A percentile compares a stretch with the other conserved stretches of the same genome.
Conservation (phyloP, 2,797 vertebrate genomes). For the Ambastaia sidthimunki region DNA sequence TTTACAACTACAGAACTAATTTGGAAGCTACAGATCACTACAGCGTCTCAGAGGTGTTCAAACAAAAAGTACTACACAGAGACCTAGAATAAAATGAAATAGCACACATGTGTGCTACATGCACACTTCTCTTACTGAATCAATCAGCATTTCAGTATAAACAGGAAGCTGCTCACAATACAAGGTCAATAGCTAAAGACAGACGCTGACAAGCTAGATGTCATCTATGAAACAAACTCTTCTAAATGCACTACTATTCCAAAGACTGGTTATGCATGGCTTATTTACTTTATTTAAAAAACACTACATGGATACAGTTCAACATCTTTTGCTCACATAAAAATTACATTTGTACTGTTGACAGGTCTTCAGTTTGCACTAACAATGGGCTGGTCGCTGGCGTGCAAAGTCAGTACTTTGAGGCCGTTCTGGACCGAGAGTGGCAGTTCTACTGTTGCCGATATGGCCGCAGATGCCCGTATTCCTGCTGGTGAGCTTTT, state of each 20-base stretch:
- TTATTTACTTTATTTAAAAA: neutral
- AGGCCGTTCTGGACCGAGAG: slow-evolving; percentile 91
- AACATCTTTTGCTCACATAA: neutral
- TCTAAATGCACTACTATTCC: neutral
- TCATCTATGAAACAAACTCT: neutral
- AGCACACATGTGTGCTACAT: neutral
- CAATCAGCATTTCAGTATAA: slow-evolving; percentile 8
- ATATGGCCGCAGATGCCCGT: slow-evolving; percentile 89
- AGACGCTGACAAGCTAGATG: neutral
- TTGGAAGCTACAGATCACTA: neutral
- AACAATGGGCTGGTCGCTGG: slow-evolving; percentile 95
- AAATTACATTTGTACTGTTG: slow-evolving; percentile 44
- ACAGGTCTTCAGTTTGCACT: slow-evolving; percentile 93
- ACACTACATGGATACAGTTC: neutral
- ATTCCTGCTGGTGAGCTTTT: slow-evolving; percentile 90
- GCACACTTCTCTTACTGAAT: neutral
- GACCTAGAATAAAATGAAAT: neutral
- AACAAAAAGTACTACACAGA: neutral
- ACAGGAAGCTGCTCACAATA: slow-evolving; percentile 37
- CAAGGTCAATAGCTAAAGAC: slow-evolving; percentile 11
- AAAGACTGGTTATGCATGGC: neutral
- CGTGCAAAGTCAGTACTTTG: slow-evolving; percentile 94
- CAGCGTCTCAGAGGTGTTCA: too few relatives aligned
- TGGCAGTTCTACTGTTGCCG: slow-evolving; percentile 99
- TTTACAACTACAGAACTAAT: neutral